Evolutionary conservation across 2,797 vertebrate genomes (phyloP), one percentile per base, ranked within the genome.

Genomic region (Bradypodion ventrale): DNA sequence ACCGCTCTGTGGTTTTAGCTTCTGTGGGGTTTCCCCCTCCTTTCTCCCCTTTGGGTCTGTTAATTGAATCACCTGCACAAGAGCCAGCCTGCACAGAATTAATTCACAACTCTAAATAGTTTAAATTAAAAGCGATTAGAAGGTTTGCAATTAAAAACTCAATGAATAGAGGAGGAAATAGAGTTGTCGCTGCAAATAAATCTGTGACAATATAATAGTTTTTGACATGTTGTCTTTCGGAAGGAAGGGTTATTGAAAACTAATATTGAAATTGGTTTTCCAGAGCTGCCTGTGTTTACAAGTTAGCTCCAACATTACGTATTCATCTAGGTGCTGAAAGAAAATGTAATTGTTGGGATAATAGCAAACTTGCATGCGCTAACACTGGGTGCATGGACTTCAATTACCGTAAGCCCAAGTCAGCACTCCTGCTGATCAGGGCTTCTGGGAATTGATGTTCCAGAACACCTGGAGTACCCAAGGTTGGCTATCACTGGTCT

Each of bases 131-230:
- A 44, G 42, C 60, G 49, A 59, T 35, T 32, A 59, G 72, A 75
- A 75, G 13, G 23, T 75, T 69, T 60, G 69, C 37, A 68, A 75
- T 80, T 75, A 68, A 85, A 60, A 75, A 75, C 68, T 44, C 70
- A 74, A 85, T 32, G 76, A 56, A 74, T 7, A 19, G 46, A 56
- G 62, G 10, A 27, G 63, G 72, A 75, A 42, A 62, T 37, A 82
- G 68, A 79, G 46, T 56, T 74, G 76, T 77, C 66, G 60, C 83
- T 80, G 83, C 19, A 19, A 80, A 74, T n/a, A n/a, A n/a, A n/a
- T n/a, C n/a, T n/a, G n/a, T n/a, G n/a, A n/a, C n/a, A n/a, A n/a
- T n/a, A n/a, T n/a, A n/a, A n/a, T n/a, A n/a, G 44, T 44, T 56
- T 37, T 82, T 49, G 72, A 82, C 29, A 23, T 40, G n/a, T 32